Conservation (phyloP, 2,113 vertebrate genomes). For the Megaleporinus macrocephalus region DNA sequence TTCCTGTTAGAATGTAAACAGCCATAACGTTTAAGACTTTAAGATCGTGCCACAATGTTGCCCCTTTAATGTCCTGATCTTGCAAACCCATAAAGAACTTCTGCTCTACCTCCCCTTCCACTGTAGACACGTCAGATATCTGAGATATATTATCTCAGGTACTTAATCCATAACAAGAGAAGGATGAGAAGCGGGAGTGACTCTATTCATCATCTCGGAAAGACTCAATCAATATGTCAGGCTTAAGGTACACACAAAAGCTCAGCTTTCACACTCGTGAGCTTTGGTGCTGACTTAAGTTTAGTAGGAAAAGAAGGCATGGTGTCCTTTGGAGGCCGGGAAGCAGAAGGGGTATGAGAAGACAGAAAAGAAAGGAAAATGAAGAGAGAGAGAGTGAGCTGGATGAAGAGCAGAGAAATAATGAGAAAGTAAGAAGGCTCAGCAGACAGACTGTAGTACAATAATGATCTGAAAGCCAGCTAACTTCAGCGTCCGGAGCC, state of each 20-base stretch:
- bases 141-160: constrained; percentile 32
- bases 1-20: too few relatives aligned
- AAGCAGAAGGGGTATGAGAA: not conserved
- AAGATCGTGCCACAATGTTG: not conserved
- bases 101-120: not conserved
- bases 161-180: constrained; percentile 30
- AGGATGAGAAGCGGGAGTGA: constrained; percentile 8
- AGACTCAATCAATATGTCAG: constrained; percentile 33
- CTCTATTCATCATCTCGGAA: constrained; percentile 36
- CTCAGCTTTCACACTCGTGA: constrained; percentile 20
- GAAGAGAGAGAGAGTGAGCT: not conserved
- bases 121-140: constrained; percentile 3
- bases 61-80: not conserved
- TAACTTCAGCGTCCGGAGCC: constrained; percentile 12
- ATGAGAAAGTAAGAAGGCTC: constrained; percentile 11
- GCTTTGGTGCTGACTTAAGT: not conserved
- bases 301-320: constrained; percentile 4
- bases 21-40: too few relatives aligned
- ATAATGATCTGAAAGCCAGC: constrained; percentile 28
- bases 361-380: not conserved
- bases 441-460: constrained; percentile 13
- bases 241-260: constrained; percentile 21
- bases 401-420: constrained; percentile 4
- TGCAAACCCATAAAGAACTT: not conserved
- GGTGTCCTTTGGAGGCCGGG: constrained; percentile 19